Evolutionary conservation across 2,113 vertebrate species (phyloP).

Genomic region (Oceanodroma tethys): DNA sequence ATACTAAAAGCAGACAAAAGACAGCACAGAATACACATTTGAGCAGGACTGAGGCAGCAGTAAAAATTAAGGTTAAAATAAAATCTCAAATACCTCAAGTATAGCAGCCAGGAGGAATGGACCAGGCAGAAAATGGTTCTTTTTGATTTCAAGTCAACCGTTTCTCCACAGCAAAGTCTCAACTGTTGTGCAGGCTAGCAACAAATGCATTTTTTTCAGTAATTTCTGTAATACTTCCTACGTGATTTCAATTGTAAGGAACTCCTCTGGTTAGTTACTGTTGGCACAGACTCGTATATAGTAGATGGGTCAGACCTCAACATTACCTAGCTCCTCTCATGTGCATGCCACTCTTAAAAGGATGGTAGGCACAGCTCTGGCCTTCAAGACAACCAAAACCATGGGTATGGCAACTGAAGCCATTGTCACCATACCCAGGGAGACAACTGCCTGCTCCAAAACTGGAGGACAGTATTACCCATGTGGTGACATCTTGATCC

Average conservation of each 20-base stretch:
- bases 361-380: not conserved
- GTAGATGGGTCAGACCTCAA: not conserved
- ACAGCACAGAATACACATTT: not conserved
- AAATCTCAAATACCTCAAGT: not conserved
- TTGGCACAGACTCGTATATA: not conserved
- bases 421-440: no score
- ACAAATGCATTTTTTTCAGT: not conserved
- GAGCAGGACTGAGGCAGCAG: not conserved
- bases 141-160: not conserved
- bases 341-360: no score
- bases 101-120: not conserved
- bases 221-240: not conserved
- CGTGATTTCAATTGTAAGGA: not conserved
- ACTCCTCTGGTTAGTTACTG: not conserved
- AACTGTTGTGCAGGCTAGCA: fast-evolving
- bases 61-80: not conserved
- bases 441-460: not conserved
- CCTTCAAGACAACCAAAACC: not conserved
- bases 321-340: fast-evolving
- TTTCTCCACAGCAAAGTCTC: not conserved
- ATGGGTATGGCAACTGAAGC: not conserved
- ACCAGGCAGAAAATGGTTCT: not conserved
- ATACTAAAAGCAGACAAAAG: not conserved
- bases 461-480: not conserved
- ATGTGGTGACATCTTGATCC: not conserved